Conservation (phyloP, 1,140 invertebrate species). For the Prorops nasuta region DNA sequence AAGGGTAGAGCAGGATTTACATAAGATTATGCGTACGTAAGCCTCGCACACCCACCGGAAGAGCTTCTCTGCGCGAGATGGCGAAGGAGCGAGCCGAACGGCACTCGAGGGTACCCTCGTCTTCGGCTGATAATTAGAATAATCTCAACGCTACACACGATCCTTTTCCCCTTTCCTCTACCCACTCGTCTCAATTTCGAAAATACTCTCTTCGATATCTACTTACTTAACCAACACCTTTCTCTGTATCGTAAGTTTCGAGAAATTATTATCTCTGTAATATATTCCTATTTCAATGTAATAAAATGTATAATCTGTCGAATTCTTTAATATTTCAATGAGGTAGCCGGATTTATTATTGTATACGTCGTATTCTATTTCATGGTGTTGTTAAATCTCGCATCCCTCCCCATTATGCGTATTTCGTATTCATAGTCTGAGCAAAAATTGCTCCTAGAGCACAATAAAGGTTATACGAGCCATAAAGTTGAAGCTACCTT, state of each 20-base stretch:
- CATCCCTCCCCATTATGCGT: conserved; percentile 23
- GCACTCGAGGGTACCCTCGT: conserved; percentile 38
- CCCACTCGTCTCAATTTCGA: no score
- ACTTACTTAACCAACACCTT: no score
- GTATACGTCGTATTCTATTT: conserved; percentile 7
- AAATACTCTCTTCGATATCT: no score
- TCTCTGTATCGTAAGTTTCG: no score
- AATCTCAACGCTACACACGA: no score
- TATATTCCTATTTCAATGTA: no score
- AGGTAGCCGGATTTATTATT: conserved; percentile 24
- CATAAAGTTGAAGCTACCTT: conserved; percentile 35
- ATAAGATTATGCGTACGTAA: conserved; percentile 50
- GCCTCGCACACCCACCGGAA: conserved; percentile 23
- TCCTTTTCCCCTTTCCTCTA: no score
- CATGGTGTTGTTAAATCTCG: conserved; percentile 39
- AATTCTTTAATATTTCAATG: conserved; percentile 27
- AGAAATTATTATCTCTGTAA: no score
- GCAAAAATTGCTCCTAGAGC: conserved; percentile 45
- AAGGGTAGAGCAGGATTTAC: conserved; percentile 46
- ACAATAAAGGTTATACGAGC: conserved; percentile 44
- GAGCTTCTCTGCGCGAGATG: conserved; percentile 36
- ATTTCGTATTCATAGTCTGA: conserved; percentile 49
- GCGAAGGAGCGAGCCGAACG: conserved; percentile 22
- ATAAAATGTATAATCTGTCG: no score
- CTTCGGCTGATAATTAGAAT: conserved; percentile 46